phyloP scores from a whole-genome alignment of 23 tunicate genomes.

The Ascidia mentula region DNA sequence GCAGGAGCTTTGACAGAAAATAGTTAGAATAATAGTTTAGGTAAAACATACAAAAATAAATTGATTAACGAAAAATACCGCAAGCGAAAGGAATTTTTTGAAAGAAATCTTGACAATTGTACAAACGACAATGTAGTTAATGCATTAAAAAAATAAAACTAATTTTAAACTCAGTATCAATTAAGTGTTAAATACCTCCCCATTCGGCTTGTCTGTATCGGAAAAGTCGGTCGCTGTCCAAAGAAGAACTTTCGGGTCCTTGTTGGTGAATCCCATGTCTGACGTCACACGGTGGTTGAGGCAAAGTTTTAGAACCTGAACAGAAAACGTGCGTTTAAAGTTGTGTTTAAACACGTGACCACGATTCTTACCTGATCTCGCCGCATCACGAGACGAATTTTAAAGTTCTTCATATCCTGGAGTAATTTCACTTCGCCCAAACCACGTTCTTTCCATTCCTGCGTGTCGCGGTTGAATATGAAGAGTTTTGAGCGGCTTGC shows the following conservation, averaged over 20 bases:
- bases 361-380: slow-evolving; percentile 69
- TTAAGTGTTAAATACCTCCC: slow-evolving; percentile 60
- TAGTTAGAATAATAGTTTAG: too few relatives aligned
- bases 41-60: slow-evolving; percentile 9
- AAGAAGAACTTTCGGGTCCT: slow-evolving; percentile 44
- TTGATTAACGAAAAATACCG: not conserved
- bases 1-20: too few relatives aligned
- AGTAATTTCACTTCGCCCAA: slow-evolving; percentile 58
- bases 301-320: slow-evolving; percentile 88
- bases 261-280: slow-evolving; percentile 29
- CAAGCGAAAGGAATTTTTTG: not conserved
- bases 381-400: slow-evolving; percentile 80
- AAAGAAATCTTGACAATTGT: not conserved
- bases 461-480: slow-evolving; percentile 42
- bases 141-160: too few relatives aligned
- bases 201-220: slow-evolving; percentile 54
- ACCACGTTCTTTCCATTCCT: slow-evolving; percentile 93
- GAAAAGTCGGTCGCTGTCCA: slow-evolving; percentile 86
- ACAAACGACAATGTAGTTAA: too few relatives aligned
- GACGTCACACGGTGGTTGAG: slow-evolving; percentile 52
- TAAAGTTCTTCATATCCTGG: slow-evolving; percentile 50
- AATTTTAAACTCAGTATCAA: too few relatives aligned
- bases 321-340: not conserved
- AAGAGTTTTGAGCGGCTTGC: slow-evolving; percentile 59
- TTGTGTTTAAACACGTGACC: too few relatives aligned